Evolutionary conservation across 1,140 invertebrate genomes (phyloP), one percentile per base, ranked within the genome.

Genomic region (Heliconius eleuchia): DNA sequence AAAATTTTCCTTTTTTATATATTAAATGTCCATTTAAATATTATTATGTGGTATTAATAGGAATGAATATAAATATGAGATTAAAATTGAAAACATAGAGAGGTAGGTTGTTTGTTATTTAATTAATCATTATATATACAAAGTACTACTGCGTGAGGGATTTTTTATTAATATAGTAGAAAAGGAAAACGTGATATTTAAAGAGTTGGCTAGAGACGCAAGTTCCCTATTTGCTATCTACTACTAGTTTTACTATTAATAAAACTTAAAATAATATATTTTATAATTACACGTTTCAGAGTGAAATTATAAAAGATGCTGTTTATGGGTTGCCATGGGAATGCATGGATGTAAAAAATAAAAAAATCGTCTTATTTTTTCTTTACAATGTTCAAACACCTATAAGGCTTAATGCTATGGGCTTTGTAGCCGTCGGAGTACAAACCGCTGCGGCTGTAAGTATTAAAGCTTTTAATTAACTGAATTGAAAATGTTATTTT

Each of bases 251-350:
- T 37, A 46, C 13, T 11, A 46, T 46, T 46, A 46, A 19, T 52
- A 52, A 66, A 27, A 66, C 2, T 27, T 66, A 66, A 27, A 23
- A 66, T 11, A 5, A 23, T 66, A 27, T 9, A 66, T 66, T 30
- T 66, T 23, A 57, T 9, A 57, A 30, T 66, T 27, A 16, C 4
- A 5, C 3, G 30, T 66, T 66, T 30, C 5, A 66, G 84, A 84
- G 77, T 30, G 83, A 84, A 34, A 66, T 5, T 18, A 27, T 84
- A 46, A 77, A 81, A 34, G 70, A 84, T 23, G 77, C 78, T 13
- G 83, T 82, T 19, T 85, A 85, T 66, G 50, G 37, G 3, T 66
- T 86, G 39, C 83, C 83, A 19, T 86, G 84, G 84, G 84, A 86
- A 55, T 79, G 37, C 23, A 86, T 86, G 84, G 66, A 77, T 8